A percentile compares a stretch with the other conserved stretches of the same genome.
Evolutionary conservation across 1,140 invertebrate genomes (phyloP).

Genomic region (Adelges cooleyi): DNA sequence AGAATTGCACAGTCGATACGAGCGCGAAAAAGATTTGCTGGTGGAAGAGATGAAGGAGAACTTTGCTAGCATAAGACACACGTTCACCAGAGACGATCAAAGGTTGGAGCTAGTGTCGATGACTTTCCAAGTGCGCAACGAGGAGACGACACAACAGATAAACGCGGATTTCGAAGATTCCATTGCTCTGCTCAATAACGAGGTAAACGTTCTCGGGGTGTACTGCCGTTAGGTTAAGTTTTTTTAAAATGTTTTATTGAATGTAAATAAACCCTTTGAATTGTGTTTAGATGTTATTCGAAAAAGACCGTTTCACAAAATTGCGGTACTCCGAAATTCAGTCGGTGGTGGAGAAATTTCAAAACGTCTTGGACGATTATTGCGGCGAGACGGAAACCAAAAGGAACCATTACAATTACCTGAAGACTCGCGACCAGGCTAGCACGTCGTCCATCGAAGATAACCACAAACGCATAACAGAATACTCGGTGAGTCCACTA

Average conservation of each 20-base stretch:
- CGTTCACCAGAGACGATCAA: constrained; percentile 32
- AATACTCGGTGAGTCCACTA: constrained; percentile 32
- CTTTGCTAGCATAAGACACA: constrained; percentile 32
- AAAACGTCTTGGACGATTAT: constrained; percentile 35
- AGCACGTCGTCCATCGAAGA: constrained; percentile 31
- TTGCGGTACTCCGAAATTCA: constrained; percentile 25
- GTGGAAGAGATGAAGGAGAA: constrained; percentile 33
- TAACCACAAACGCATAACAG: constrained; percentile 35
- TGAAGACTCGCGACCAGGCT: constrained; percentile 38
- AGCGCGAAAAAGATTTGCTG: constrained; percentile 37
- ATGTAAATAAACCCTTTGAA: too few species aligned
- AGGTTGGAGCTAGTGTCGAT: constrained; percentile 35
- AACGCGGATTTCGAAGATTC: constrained; percentile 37
- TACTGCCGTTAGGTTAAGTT: too few species aligned
- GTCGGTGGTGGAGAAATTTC: constrained; percentile 24
- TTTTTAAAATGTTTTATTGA: too few species aligned
- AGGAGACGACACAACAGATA: constrained; percentile 34
- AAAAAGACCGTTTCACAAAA: constrained; percentile 30
- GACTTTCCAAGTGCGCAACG: constrained; percentile 33
- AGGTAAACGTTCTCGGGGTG: constrained; percentile 34
- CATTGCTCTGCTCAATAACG: constrained; percentile 35
- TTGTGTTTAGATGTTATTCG: constrained; percentile 30
- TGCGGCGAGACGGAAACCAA: constrained; percentile 36
- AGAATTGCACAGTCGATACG: constrained; percentile 45
- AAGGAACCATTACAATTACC: constrained; percentile 39